These are phyloP conservation scores for Sclerurus mexicanus DNA, from an alignment of 2,113 vertebrate genomes.

Conservation along the genomic window DNA sequence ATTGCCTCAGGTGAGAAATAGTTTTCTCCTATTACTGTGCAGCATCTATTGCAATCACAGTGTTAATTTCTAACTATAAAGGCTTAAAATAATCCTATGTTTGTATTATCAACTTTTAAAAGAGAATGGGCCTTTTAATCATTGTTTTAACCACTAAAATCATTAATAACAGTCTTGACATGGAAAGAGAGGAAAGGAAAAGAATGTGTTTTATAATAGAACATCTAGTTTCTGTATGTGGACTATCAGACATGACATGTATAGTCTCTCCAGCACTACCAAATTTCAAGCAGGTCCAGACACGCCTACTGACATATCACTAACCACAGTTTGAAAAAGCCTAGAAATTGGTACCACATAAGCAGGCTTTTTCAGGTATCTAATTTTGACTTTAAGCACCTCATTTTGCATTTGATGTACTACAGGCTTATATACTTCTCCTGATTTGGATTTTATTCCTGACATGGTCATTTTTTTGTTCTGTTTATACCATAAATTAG, in stretches of 20 bases:
- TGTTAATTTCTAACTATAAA: background rate
- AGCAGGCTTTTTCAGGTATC: background rate
- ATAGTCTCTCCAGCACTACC: background rate
- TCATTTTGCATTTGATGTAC: background rate
- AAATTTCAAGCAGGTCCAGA: background rate
- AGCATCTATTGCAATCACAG: background rate
- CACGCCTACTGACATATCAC: background rate
- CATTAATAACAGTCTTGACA: background rate
- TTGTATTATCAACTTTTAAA: background rate
- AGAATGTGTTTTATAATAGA: background rate
- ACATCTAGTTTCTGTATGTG: background rate
- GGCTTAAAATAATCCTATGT: background rate
- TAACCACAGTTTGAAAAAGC: background rate
- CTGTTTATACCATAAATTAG: background rate
- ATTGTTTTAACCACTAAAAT: background rate
- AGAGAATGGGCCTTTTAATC: background rate
- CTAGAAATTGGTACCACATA: background rate
- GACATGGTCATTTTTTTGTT: background rate
- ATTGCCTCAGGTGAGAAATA: background rate
- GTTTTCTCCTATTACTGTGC: background rate
- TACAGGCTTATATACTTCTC: background rate
- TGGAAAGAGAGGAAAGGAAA: background rate
- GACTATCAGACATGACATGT: background rate
- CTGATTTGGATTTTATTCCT: background rate
- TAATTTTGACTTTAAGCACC: background rate